phyloP scores from a whole-genome alignment of 2,113 vertebrate species.

The Addax nasomaculatus region DNA sequence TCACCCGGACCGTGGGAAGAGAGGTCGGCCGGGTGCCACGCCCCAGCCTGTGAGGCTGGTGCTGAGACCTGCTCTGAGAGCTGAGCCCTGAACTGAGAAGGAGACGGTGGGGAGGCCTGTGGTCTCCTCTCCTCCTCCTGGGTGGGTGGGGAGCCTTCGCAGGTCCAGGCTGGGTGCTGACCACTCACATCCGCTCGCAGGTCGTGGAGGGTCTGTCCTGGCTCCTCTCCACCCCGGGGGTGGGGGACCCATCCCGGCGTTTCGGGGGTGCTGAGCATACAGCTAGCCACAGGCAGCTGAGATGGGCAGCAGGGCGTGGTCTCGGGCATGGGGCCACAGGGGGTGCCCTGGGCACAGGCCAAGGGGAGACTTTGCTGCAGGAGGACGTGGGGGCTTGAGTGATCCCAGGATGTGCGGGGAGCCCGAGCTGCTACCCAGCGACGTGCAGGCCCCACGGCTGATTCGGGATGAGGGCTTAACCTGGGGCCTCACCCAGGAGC shows the following conservation, averaged over 20 bases:
- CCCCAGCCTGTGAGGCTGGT: background rate
- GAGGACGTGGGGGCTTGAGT: background rate
- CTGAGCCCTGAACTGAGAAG: background rate
- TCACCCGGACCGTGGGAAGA: too few relatives aligned
- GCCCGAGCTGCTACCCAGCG: background rate
- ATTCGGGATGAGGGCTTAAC: background rate
- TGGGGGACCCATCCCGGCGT: background rate
- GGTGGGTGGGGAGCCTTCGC: background rate
- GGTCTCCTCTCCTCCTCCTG: background rate
- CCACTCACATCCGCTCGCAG: rapidly evolving
- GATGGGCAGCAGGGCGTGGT: background rate
- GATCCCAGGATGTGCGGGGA: background rate
- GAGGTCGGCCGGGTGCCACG: rapidly evolving
- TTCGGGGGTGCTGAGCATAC: background rate
- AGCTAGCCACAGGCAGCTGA: background rate
- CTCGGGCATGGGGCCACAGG: rapidly evolving
- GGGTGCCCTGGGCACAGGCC: background rate
- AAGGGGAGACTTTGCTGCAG: background rate
- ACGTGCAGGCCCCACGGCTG: background rate
- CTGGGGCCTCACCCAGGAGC: background rate
- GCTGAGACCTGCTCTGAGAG: background rate
- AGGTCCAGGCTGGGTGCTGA: rapidly evolving
- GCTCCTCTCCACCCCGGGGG: background rate
- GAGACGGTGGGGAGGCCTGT: background rate
- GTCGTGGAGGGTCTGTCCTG: background rate